A percentile compares a stretch with the other conserved stretches of the same genome.
These are phyloP conservation scores for Agapostemon virescens DNA, from an alignment of 2,888 invertebrate genomes.

Conservation along the genomic window DNA sequence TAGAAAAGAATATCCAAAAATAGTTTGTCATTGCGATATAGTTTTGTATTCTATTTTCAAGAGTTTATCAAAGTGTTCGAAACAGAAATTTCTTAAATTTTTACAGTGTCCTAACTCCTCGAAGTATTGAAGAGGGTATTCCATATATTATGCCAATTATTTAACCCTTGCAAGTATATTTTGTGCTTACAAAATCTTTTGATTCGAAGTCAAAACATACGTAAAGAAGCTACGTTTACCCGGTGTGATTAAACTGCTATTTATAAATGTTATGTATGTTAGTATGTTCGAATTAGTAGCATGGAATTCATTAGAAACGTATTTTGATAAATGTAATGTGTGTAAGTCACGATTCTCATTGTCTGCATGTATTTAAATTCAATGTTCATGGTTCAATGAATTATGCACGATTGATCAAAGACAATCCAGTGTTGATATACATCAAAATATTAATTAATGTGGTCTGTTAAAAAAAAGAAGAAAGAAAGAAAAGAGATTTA, in stretches of 20 bases:
- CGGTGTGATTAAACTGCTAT: conserved; percentile 16
- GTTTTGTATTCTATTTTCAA: background rate
- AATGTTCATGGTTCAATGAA: conserved; percentile 37
- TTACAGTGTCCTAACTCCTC: background rate
- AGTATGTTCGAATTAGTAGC: conserved; percentile 31
- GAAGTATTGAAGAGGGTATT: conserved; percentile 22
- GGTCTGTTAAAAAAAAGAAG: background rate
- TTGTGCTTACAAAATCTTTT: conserved; percentile 41
- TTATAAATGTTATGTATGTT: conserved; percentile 35
- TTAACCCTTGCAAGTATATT: conserved; percentile 38
- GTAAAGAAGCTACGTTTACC: conserved; percentile 19
- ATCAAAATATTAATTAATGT: conserved; percentile 28
- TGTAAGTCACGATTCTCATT: conserved; percentile 37
- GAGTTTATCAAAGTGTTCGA: no score
- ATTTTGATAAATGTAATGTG: conserved; percentile 46
- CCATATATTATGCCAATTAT: conserved; percentile 31
- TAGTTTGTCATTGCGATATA: background rate
- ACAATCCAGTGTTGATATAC: conserved; percentile 54
- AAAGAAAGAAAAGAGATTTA: background rate
- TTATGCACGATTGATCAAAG: conserved; percentile 41
- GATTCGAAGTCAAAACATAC: conserved; percentile 19
- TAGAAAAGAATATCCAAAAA: background rate
- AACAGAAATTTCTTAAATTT: background rate
- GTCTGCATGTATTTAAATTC: conserved; percentile 31
- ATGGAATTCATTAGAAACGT: conserved; percentile 34